Percentiles rank a stretch among this genome's conserved stretches.
Conservation (phyloP, 2,888 invertebrate genomes). For the Esperia sulphurella region DNA sequence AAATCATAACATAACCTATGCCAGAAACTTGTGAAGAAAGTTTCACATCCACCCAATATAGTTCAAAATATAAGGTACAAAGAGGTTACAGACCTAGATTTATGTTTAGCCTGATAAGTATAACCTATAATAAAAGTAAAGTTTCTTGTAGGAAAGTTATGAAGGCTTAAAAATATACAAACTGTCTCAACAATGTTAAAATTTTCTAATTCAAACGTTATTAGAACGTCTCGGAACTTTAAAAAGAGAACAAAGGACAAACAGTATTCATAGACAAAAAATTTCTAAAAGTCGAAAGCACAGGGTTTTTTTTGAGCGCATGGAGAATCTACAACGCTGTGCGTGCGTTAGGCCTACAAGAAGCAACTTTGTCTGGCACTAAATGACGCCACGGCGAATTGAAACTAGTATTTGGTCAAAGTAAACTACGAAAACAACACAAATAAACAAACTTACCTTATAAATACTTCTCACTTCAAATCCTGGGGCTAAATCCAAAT, state of each 20-base stretch:
- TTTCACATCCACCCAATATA: too few relatives aligned
- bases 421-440: constrained; percentile 9
- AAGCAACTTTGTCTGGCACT: background rate
- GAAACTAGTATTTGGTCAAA: constrained; percentile 20
- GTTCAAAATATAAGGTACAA: too few relatives aligned
- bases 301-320: background rate
- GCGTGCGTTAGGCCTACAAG: background rate
- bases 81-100: too few relatives aligned
- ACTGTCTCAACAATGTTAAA: background rate
- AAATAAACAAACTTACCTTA: constrained; percentile 48
- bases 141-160: too few relatives aligned
- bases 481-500: constrained; percentile 58
- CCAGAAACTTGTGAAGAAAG: too few relatives aligned
- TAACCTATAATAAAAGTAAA: too few relatives aligned
- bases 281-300: background rate
- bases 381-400: constrained; percentile 3
- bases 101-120: too few relatives aligned
- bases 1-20: too few relatives aligned
- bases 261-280: background rate
- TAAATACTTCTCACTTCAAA: constrained; percentile 48
- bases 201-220: background rate
- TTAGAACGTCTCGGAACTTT: background rate
- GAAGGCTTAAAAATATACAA: background rate
- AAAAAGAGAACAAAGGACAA: background rate
- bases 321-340: background rate